These are phyloP conservation scores for Eptesicus fuscus DNA, from an alignment of 2,113 vertebrate genomes.

Conservation along the genomic window DNA sequence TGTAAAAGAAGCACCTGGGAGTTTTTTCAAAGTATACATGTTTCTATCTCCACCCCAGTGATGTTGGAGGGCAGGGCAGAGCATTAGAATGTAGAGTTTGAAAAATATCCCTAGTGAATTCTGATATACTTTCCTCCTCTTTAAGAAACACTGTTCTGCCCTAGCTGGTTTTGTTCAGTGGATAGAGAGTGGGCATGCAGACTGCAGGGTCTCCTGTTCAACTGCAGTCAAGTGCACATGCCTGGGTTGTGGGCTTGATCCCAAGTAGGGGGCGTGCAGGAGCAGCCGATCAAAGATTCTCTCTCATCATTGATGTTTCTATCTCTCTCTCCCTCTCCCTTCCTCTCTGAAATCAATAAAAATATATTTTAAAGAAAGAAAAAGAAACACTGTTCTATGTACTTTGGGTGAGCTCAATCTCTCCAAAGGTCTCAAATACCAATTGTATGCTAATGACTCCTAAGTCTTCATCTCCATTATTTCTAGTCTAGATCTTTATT, in stretches of 20 bases:
- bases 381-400: background rate
- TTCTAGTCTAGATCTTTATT: background rate
- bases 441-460: background rate
- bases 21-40: background rate
- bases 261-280: too few species aligned
- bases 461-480: background rate
- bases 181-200: too few species aligned
- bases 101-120: background rate
- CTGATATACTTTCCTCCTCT: background rate
- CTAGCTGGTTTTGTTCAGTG: too few species aligned
- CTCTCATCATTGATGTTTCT: too few species aligned
- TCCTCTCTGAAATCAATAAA: too few species aligned
- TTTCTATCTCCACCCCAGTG: background rate
- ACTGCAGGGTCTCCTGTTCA: too few species aligned
- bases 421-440: background rate
- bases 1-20: background rate
- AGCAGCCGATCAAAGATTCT: too few species aligned
- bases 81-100: background rate
- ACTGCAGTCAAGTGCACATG: too few species aligned
- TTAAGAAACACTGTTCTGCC: background rate
- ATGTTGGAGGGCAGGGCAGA: background rate
- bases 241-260: too few species aligned
- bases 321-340: too few species aligned
- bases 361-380: too few species aligned
- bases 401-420: background rate